Conservation (phyloP, 2,113 vertebrate species). For the Dermatemys mawii region DNA sequence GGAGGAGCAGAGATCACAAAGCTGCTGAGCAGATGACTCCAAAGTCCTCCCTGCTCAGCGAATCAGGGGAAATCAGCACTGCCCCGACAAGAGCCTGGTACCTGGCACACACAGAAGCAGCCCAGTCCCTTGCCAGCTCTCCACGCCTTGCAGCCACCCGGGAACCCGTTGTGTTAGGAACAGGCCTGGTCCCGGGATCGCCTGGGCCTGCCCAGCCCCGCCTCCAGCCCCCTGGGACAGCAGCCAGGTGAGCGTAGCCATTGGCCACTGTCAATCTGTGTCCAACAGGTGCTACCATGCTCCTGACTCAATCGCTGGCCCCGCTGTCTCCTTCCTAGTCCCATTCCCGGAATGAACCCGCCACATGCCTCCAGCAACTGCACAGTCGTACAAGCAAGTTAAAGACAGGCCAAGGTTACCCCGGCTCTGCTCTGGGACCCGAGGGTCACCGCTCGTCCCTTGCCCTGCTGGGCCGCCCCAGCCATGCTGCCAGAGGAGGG, state of each 20-base stretch:
- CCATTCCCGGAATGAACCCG: background rate
- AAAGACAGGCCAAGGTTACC: accelerated
- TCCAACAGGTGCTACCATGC: too few relatives aligned
- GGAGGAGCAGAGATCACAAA: background rate
- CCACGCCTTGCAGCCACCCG: too few relatives aligned
- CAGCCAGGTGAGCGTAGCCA: constrained; percentile 39
- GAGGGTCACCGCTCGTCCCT: background rate
- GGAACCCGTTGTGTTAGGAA: background rate
- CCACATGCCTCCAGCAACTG: background rate
- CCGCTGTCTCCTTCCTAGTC: constrained; percentile 1
- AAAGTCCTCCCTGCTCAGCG: too few relatives aligned
- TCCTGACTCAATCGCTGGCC: constrained; percentile 52
- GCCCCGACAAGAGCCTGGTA: background rate
- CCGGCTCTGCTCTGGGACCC: background rate
- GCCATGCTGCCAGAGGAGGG: too few relatives aligned
- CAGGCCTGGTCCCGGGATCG: background rate
- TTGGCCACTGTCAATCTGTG: constrained; percentile 54
- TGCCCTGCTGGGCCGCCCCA: too few relatives aligned
- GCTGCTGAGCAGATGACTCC: too few relatives aligned
- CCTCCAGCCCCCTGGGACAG: background rate
- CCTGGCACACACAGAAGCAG: background rate
- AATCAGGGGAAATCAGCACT: background rate
- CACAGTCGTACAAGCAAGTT: background rate
- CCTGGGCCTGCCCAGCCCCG: background rate
- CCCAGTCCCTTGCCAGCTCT: too few relatives aligned